Evolutionary conservation across 2,888 invertebrate genomes (phyloP).

Genomic region (Maniola hyperantus): DNA sequence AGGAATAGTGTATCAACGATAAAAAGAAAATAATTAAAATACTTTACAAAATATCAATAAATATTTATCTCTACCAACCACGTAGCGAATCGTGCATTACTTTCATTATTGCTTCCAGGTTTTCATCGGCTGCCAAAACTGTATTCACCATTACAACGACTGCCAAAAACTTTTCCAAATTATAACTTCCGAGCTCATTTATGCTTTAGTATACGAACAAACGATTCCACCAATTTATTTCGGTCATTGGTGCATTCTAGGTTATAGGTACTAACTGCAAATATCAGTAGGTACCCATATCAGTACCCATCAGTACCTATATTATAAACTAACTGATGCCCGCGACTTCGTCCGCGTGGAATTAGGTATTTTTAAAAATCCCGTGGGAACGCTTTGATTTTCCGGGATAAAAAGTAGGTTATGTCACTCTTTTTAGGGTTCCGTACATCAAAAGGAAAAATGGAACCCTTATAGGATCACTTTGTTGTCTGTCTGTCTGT

Average conservation of each 20-base stretch:
- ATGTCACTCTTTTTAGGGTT: too few species aligned
- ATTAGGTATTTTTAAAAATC: too few species aligned
- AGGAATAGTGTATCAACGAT: too few species aligned
- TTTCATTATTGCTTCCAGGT: constrained; percentile 34
- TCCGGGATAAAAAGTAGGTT: too few species aligned
- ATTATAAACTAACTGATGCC: too few species aligned
- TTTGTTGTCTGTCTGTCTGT: too few species aligned
- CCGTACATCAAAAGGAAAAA: too few species aligned
- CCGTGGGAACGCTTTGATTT: too few species aligned
- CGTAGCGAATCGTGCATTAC: constrained; percentile 21
- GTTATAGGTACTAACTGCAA: not conserved
- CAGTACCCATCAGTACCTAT: too few species aligned
- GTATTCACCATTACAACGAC: constrained; percentile 35
- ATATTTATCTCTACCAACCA: not conserved
- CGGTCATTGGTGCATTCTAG: not conserved
- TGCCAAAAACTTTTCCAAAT: constrained; percentile 37
- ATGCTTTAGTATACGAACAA: constrained; percentile 4
- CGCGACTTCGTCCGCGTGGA: too few species aligned
- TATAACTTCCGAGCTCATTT: constrained; percentile 31
- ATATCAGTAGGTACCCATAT: too few species aligned
- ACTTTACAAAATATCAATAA: not conserved
- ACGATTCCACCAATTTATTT: constrained; percentile 7
- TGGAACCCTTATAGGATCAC: too few species aligned
- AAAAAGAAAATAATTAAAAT: not conserved
- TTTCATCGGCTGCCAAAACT: constrained; percentile 39